A percentile compares a stretch with the other conserved stretches of the same genome.
These are phyloP conservation scores for Eupeodes luniger DNA, from an alignment of 2,888 invertebrate genomes.

Conservation along the genomic window DNA sequence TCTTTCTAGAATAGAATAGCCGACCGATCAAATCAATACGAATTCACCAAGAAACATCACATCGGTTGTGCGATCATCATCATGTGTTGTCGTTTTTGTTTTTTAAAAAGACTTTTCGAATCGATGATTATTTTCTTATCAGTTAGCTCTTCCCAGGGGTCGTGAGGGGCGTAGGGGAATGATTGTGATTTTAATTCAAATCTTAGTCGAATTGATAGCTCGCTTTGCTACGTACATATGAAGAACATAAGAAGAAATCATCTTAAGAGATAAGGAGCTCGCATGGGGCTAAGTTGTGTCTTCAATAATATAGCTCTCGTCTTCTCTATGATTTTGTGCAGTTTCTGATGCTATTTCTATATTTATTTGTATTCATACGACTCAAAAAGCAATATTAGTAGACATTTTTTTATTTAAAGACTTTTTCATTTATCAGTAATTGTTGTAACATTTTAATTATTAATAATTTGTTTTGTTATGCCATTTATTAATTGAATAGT, in stretches of 20 bases:
- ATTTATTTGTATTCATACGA: too few species aligned
- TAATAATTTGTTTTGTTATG: too few species aligned
- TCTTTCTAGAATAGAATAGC: slow-evolving; percentile 37
- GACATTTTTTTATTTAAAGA: too few species aligned
- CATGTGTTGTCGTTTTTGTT: slow-evolving; percentile 24
- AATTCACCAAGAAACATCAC: background rate
- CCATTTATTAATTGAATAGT: too few species aligned
- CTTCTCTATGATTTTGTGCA: too few species aligned
- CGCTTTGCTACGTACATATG: background rate
- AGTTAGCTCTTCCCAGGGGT: slow-evolving; percentile 42
- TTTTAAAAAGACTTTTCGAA: slow-evolving; percentile 15
- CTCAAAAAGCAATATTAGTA: too few species aligned
- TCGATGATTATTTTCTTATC: slow-evolving; percentile 68
- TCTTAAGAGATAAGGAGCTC: background rate
- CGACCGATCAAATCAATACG: slow-evolving; percentile 48
- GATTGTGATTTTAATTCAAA: slow-evolving; percentile 28
- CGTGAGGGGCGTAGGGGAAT: slow-evolving; percentile 23
- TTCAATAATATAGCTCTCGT: too few species aligned
- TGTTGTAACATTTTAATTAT: too few species aligned
- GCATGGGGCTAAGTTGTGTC: background rate
- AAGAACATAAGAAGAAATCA: background rate
- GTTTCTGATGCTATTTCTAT: too few species aligned
- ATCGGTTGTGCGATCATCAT: slow-evolving; percentile 36
- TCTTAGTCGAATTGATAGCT: slow-evolving; percentile 38
- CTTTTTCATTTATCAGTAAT: too few species aligned